Percentiles rank a stretch among this genome's conserved stretches.
Evolutionary conservation across 1,140 invertebrate genomes (phyloP).

Genomic region (Nebria ingens): DNA sequence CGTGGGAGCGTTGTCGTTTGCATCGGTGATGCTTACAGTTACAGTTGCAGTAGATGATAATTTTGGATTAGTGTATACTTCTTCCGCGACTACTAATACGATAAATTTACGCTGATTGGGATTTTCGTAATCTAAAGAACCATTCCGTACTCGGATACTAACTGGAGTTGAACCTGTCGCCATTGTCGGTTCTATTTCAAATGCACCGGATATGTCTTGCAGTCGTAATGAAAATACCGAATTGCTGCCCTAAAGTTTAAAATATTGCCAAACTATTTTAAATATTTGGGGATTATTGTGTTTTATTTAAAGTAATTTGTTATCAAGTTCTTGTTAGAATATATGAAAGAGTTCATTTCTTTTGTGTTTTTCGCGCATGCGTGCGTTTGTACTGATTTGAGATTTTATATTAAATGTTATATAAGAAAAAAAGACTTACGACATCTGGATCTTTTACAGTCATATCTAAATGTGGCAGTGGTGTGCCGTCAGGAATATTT

Average conservation of each 20-base stretch:
- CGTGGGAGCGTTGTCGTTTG: slow-evolving; percentile 81
- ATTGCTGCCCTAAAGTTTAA: slow-evolving; percentile 55
- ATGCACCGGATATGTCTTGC: slow-evolving; percentile 68
- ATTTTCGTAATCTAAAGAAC: slow-evolving; percentile 79
- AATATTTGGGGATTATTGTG: too few relatives aligned
- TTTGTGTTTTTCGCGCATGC: too few relatives aligned
- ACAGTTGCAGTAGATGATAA: slow-evolving; percentile 80
- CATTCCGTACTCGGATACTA: slow-evolving; percentile 69
- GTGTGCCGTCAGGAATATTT: slow-evolving; percentile 70
- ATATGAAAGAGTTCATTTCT: too few relatives aligned
- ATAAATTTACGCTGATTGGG: slow-evolving; percentile 87
- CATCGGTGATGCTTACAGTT: slow-evolving; percentile 69
- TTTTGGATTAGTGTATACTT: slow-evolving; percentile 60
- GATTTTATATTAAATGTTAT: too few relatives aligned
- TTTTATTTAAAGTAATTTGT: too few relatives aligned
- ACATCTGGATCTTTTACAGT: slow-evolving; percentile 76
- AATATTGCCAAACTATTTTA: neutral
- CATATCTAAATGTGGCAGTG: slow-evolving; percentile 74
- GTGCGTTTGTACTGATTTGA: too few relatives aligned
- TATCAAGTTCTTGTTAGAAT: too few relatives aligned
- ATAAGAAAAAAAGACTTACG: too few relatives aligned
- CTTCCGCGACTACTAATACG: slow-evolving; percentile 74
- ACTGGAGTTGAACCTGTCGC: slow-evolving; percentile 72
- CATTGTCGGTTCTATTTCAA: slow-evolving; percentile 68
- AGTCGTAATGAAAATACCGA: slow-evolving; percentile 67